Evolutionary conservation across 2,888 invertebrate genomes (phyloP), one percentile per base, ranked within the genome.

Genomic region (Antheraea assamensis): DNA sequence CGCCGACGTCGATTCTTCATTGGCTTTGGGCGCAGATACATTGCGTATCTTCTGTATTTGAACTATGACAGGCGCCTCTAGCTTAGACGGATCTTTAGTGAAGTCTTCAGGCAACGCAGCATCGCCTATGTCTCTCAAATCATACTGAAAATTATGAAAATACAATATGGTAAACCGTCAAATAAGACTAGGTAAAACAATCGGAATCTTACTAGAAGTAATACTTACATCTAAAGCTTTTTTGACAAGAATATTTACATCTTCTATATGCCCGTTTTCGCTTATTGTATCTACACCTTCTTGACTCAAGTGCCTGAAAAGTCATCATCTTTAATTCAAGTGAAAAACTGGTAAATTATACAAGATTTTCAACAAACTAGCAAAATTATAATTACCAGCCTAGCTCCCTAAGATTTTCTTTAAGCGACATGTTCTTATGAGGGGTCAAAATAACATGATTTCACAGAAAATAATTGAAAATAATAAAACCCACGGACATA

Each of bases 11-110:
- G 97, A 97, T 78, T 98, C 98, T 89, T 98, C 98, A 88, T 98
- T 98, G 21, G 96, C 96, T 92, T 98, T 99, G 7, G 99, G 98
- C 49, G 98, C 98, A 19, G 98, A 96, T 70, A 98, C 96, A 93
- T 99, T 98, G 21, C 98, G 96, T 71, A 98, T 95, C 91, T 98
- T 98, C 87, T 97, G 97, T 81, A 99, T 96, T 95, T 99, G 99
- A 70, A 99, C 94, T 58, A 99, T 96, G 78, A 98, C 93, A n/a
- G 95, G 92, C 27, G 93, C 95, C 74, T 94, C 91, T 71, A 96
- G 85, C 78, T 94, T 95, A 52, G 90, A 81, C 31, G 94, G 92
- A 71, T 95, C 95, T 85, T 96, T 96, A 75, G 95, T 92, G 74
- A 97, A 93, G 68, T 97, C 96, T 75, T 96, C 95, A n/a, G 97